Percentiles rank a stretch among this genome's conserved stretches.
Evolutionary conservation across 2,797 vertebrate species (phyloP).

Genomic region (Oceanodroma leucorhoa): DNA sequence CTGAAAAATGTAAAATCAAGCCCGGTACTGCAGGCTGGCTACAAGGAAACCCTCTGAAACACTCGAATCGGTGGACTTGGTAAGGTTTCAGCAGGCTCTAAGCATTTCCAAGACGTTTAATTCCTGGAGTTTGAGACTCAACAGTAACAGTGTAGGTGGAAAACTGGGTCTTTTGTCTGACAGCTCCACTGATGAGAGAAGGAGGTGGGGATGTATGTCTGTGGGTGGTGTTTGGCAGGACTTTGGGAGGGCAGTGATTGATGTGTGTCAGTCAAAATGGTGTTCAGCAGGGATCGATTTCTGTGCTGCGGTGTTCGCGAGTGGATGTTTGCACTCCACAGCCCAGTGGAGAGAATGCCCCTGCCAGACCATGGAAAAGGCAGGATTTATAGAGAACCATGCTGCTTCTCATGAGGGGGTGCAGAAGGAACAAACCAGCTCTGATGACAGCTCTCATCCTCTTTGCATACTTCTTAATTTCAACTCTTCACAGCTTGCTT

Average conservation of each 20-base stretch:
- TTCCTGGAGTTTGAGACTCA: background rate
- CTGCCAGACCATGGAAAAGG: background rate
- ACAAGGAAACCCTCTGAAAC: background rate
- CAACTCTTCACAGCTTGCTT: background rate
- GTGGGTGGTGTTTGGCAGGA: background rate
- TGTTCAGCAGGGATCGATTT: background rate
- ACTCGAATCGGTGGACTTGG: background rate
- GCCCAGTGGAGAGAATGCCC: fast-evolving
- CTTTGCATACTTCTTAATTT: background rate
- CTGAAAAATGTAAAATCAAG: background rate
- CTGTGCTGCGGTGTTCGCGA: background rate
- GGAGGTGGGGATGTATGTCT: background rate
- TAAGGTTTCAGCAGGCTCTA: background rate
- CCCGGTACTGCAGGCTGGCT: background rate
- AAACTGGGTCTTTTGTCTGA: background rate
- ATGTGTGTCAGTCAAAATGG: background rate
- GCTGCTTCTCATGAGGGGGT: fast-evolving
- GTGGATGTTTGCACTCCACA: background rate
- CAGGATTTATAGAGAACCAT: background rate
- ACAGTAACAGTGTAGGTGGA: background rate
- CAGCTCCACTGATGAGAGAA: fast-evolving
- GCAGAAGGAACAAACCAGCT: background rate
- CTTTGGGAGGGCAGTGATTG: background rate
- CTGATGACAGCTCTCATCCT: background rate
- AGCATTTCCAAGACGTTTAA: background rate